Evolutionary conservation across 2,113 vertebrate genomes (phyloP).

Genomic region (Plotosus lineatus): DNA sequence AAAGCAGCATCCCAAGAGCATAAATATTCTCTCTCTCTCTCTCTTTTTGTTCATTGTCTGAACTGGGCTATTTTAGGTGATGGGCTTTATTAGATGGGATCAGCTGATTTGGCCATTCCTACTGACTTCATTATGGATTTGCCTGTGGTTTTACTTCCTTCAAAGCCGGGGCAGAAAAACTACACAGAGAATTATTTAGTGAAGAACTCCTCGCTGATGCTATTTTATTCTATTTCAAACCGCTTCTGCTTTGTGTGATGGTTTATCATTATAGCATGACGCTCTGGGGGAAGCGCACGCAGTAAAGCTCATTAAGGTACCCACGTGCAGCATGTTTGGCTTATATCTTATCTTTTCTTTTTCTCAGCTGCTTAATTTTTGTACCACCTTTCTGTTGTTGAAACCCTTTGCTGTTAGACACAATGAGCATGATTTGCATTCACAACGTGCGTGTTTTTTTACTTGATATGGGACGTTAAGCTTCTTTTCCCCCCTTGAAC

Average conservation of each 20-base stretch:
- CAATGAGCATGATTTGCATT: slow-evolving; percentile 22
- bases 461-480: slow-evolving; percentile 7
- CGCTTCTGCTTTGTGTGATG: slow-evolving; percentile 23
- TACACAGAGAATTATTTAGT: slow-evolving; percentile 23
- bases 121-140: slow-evolving; percentile 63
- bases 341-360: background rate
- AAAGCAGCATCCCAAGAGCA: slow-evolving; percentile 32
- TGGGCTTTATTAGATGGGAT: slow-evolving; percentile 48
- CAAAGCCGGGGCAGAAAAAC: slow-evolving; percentile 41
- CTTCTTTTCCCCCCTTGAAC: background rate
- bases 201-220: slow-evolving; percentile 8
- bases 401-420: slow-evolving; percentile 15
- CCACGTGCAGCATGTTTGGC: slow-evolving; percentile 22
- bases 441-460: slow-evolving; percentile 4
- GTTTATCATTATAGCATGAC: slow-evolving; percentile 20
- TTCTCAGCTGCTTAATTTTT: background rate
- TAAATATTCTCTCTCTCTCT: slow-evolving; percentile 20
- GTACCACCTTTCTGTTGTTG: background rate
- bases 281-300: background rate
- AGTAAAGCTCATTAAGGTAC: slow-evolving; percentile 26
- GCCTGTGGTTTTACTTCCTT: slow-evolving; percentile 29
- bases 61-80: slow-evolving; percentile 43
- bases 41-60: background rate
- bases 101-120: slow-evolving; percentile 53
- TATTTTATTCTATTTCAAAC: slow-evolving; percentile 52